A percentile compares a stretch with the other conserved stretches of the same genome.
phyloP scores from a whole-genome alignment of 2,888 invertebrate species.

The Campoletis raptor region DNA sequence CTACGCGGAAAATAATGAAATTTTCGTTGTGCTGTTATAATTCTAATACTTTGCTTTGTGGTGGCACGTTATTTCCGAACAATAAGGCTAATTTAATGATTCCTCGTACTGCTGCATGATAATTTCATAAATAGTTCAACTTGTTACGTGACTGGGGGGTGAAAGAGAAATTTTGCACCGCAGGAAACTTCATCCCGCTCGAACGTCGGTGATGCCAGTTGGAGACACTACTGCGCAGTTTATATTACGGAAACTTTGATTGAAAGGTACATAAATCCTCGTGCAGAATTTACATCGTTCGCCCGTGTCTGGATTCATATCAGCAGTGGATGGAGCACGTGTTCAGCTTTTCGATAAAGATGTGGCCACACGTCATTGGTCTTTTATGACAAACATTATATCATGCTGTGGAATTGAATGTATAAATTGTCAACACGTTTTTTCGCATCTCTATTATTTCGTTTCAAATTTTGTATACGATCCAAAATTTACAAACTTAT shows the following conservation, averaged over 20 bases:
- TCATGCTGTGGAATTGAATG: not conserved
- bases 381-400: not conserved
- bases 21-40: not conserved
- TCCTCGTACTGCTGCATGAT: not conserved
- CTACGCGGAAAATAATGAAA: not conserved
- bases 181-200: slow-evolving; percentile 5
- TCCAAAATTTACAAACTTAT: not conserved
- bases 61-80: not conserved
- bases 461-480: not conserved
- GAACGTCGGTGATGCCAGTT: slow-evolving; percentile 18
- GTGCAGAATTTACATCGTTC: not conserved
- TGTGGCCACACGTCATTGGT: not conserved
- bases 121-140: not conserved
- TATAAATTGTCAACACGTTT: not conserved
- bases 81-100: not conserved
- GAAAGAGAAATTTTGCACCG: not conserved
- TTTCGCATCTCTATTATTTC: not conserved
- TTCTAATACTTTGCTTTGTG: not conserved
- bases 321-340: slow-evolving; percentile 6
- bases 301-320: slow-evolving; percentile 5
- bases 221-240: slow-evolving; percentile 4
- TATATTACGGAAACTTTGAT: slow-evolving; percentile 29
- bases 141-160: slow-evolving; percentile 4
- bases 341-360: not conserved
- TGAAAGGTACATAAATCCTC: slow-evolving; percentile 26